A percentile compares a stretch with the other conserved stretches of the same genome.
phyloP scores from a whole-genome alignment of 64 coral and sea anemone genomes.

The Montipora foliosa region DNA sequence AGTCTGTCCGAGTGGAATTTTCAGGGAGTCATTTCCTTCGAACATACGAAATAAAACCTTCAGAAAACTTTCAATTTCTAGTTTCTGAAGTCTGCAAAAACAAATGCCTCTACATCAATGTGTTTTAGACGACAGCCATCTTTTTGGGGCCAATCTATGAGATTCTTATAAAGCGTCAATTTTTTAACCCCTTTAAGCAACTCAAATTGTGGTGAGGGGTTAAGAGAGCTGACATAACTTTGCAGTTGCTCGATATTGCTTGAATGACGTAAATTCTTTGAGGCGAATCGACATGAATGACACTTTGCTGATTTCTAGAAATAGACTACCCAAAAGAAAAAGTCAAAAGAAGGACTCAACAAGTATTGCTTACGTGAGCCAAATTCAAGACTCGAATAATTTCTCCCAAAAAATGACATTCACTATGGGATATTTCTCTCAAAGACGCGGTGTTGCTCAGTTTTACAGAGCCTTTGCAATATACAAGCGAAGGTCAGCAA shows the following conservation, averaged over 20 bases:
- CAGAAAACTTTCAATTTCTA: neutral
- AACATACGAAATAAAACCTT: neutral
- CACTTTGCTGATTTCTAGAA: neutral
- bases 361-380: neutral
- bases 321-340: neutral
- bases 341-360: neutral
- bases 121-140: neutral
- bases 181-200: neutral
- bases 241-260: conserved; percentile 19
- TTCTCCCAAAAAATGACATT: neutral
- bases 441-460: neutral
- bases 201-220: neutral
- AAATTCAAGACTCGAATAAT: neutral
- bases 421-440: neutral
- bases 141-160: neutral
- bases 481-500: conserved; percentile 13
- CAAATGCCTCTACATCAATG: neutral
- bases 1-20: neutral
- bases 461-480: conserved; percentile 10
- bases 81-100: neutral
- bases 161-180: neutral
- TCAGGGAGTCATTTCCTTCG: neutral
- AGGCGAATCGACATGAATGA: neutral
- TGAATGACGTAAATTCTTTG: conserved; percentile 47
- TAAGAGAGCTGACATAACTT: neutral